These are phyloP conservation scores for Vidua chalybeata DNA, from an alignment of 2,113 vertebrate species.

Conservation along the genomic window DNA sequence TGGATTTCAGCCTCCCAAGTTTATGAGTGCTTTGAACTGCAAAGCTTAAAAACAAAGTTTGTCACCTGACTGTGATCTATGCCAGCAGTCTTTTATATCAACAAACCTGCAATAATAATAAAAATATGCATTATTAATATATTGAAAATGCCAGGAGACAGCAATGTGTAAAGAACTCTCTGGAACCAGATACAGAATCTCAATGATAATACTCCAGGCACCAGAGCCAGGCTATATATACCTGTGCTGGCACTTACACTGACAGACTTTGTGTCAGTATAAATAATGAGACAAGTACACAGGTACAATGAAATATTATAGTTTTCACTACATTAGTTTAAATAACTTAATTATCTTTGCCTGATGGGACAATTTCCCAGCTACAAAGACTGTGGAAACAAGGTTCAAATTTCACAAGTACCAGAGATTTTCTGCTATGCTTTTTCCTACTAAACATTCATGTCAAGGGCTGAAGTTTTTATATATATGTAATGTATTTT, in stretches of 20 bases:
- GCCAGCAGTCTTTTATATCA: neutral
- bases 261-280: neutral
- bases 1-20: neutral
- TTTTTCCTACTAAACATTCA: neutral
- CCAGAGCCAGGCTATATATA: neutral
- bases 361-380: neutral
- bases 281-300: neutral
- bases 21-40: neutral
- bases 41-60: neutral
- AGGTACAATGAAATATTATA: neutral
- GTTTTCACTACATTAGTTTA: neutral
- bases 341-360: neutral
- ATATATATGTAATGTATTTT: neutral
- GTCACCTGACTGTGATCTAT: neutral
- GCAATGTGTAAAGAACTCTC: neutral
- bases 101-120: neutral
- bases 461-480: neutral
- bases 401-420: neutral
- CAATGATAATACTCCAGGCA: neutral
- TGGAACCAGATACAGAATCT: neutral
- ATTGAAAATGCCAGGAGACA: neutral
- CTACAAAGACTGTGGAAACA: neutral
- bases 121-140: neutral
- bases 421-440: neutral
- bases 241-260: neutral